phyloP scores from a whole-genome alignment of 2,797 vertebrate species.

The Ispidina picta region DNA sequence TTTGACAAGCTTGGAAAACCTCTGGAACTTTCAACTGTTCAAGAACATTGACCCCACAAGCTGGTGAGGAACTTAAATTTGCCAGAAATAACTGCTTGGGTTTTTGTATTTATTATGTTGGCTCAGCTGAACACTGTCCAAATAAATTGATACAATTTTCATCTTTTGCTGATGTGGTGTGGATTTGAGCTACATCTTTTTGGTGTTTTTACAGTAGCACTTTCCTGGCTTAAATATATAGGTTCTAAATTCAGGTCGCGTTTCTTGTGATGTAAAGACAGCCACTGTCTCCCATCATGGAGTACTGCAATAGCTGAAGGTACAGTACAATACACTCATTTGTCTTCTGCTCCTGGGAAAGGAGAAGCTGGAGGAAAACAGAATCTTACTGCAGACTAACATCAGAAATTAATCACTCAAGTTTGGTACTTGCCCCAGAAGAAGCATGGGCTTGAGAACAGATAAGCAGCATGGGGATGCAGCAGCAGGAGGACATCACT shows the following conservation, averaged over 20 bases:
- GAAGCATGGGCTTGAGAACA: not conserved
- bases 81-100: not conserved
- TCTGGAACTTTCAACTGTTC: not conserved
- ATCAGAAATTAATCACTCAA: not conserved
- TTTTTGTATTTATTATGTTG: not conserved
- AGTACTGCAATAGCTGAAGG: not conserved
- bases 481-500: not conserved
- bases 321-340: not conserved
- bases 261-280: not conserved
- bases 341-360: not conserved
- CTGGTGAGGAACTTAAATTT: not conserved
- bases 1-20: not conserved
- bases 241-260: not conserved
- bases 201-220: not conserved
- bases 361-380: not conserved
- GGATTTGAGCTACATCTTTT: not conserved
- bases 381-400: not conserved
- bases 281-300: not conserved
- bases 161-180: not conserved
- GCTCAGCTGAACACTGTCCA: not conserved
- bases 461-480: accelerated
- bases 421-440: not conserved
- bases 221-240: not conserved
- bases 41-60: not conserved
- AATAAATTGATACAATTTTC: slow-evolving; percentile 55